These are phyloP conservation scores for Parauchenoglanis punctatus DNA, from an alignment of 2,797 vertebrate species.

Conservation along the genomic window DNA sequence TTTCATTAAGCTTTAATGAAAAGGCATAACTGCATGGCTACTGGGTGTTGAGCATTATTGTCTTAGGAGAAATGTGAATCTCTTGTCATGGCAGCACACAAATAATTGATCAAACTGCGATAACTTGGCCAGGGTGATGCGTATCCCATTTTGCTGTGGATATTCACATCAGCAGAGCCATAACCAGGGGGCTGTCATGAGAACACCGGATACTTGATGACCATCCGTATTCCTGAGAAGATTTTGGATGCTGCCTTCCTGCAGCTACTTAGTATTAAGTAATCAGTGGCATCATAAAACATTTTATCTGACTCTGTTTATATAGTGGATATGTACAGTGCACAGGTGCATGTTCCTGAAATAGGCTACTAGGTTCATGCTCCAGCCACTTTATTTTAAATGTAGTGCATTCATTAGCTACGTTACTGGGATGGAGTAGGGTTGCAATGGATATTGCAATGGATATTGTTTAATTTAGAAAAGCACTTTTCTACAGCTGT, in stretches of 20 bases:
- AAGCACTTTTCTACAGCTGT: not conserved
- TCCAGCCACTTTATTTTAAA: not conserved
- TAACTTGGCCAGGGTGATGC: conserved; percentile 32
- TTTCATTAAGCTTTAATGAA: conserved; percentile 58
- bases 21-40: conserved; percentile 53
- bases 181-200: conserved; percentile 28
- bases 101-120: conserved; percentile 45
- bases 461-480: not conserved
- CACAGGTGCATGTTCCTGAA: not conserved
- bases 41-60: conserved; percentile 44
- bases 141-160: conserved; percentile 29
- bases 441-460: not conserved
- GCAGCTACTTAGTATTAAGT: not conserved
- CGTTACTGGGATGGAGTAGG: not conserved
- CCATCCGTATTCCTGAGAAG: not conserved
- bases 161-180: conserved; percentile 35
- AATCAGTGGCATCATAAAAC: not conserved
- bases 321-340: not conserved
- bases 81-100: conserved; percentile 46
- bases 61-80: conserved; percentile 46
- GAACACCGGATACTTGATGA: not conserved
- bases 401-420: not conserved
- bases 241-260: not conserved
- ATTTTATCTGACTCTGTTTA: not conserved
- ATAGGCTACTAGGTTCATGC: not conserved